Evolutionary conservation across 2,113 vertebrate genomes (phyloP).

Genomic region (Helogale parvula): DNA sequence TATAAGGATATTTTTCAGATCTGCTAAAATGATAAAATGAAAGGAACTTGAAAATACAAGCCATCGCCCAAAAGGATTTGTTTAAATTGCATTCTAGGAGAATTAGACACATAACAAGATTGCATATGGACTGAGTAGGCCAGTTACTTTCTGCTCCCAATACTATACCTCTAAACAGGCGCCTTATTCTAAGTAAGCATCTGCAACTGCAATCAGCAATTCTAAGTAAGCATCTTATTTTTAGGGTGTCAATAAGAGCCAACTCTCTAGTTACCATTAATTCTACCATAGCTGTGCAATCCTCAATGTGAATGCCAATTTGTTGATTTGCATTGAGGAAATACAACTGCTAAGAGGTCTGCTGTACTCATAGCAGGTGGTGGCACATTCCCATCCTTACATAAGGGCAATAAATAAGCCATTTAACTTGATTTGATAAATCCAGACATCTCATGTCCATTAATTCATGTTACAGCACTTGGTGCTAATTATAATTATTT

Average conservation of each 20-base stretch:
- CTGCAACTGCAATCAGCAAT: not conserved
- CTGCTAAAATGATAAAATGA: slow-evolving; percentile 4
- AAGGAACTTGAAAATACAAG: slow-evolving; percentile 36
- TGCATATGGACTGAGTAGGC: not conserved
- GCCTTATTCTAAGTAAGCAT: not conserved
- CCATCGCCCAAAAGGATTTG: slow-evolving; percentile 14
- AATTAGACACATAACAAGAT: not conserved
- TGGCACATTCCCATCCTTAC: not conserved
- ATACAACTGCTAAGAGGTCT: slow-evolving; percentile 32
- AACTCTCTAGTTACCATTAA: not conserved
- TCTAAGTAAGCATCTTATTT: not conserved
- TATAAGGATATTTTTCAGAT: slow-evolving; percentile 9
- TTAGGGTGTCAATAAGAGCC: not conserved
- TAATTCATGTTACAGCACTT: not conserved
- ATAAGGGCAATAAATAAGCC: slow-evolving; percentile 11
- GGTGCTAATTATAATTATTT: slow-evolving; percentile 6
- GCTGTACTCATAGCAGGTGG: not conserved
- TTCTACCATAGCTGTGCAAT: not conserved
- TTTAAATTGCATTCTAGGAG: slow-evolving; percentile 37
- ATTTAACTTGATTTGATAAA: slow-evolving; percentile 46
- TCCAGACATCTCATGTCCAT: not conserved
- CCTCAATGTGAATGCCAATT: not conserved
- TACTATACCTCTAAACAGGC: not conserved
- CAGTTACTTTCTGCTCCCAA: not conserved
- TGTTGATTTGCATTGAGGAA: not conserved